phyloP scores from a whole-genome alignment of 2,113 vertebrate genomes.

The Aspidoscelis tigris region DNA sequence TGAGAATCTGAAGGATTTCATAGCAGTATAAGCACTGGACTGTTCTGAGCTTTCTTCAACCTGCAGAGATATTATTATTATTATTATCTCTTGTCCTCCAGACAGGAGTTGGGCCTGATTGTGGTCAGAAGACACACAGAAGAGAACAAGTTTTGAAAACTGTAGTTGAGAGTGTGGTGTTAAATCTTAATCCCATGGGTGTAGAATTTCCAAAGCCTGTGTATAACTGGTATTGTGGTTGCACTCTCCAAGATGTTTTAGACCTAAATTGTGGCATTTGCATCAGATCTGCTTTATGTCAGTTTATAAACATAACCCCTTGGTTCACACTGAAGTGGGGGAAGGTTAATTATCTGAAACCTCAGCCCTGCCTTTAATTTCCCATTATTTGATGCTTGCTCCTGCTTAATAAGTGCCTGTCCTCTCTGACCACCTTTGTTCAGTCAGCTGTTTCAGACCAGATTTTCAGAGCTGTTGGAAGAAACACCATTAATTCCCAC shows the following conservation, averaged over 20 bases:
- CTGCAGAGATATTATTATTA: too few species aligned
- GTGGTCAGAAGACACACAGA: neutral
- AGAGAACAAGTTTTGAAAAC: neutral
- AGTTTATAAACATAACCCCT: neutral
- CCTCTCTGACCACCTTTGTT: neutral
- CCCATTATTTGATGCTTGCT: neutral
- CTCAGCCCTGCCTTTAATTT: neutral
- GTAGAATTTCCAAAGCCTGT: neutral
- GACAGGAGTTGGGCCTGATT: too few species aligned
- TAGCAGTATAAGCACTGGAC: neutral
- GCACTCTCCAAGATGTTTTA: neutral
- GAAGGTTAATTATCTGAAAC: neutral
- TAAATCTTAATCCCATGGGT: neutral
- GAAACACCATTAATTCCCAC: neutral
- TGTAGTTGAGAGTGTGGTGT: neutral
- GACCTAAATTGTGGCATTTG: conserved; percentile 3
- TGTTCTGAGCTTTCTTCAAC: too few species aligned
- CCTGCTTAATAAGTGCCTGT: neutral
- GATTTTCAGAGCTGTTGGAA: neutral
- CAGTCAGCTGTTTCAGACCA: too few species aligned
- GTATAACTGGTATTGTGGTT: neutral
- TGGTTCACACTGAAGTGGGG: neutral
- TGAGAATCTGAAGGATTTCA: neutral
- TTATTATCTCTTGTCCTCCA: too few species aligned
- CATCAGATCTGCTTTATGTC: neutral